phyloP scores from a whole-genome alignment of 2,888 invertebrate genomes.

The Lumbricus terrestris region DNA sequence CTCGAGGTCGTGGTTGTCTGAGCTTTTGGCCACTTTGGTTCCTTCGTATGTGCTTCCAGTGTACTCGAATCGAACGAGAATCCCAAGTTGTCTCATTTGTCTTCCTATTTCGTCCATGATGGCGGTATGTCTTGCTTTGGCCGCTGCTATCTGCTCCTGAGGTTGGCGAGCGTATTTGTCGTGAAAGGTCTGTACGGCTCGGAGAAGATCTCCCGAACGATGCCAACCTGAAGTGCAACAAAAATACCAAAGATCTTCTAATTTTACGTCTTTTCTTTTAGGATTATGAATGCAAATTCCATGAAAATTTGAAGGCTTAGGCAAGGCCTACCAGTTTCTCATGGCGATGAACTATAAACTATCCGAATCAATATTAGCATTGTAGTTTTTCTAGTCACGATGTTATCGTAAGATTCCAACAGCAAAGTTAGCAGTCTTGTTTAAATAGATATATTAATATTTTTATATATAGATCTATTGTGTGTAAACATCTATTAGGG shows the following conservation, averaged over 20 bases:
- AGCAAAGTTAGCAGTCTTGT: no score
- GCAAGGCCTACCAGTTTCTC: background rate
- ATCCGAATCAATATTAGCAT: background rate
- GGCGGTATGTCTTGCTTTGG: background rate
- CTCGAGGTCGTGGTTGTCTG: background rate
- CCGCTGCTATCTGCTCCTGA: background rate
- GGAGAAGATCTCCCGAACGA: background rate
- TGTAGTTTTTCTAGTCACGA: no score
- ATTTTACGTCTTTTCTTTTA: background rate
- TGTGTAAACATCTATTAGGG: no score
- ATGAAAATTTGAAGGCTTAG: background rate
- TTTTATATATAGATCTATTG: no score
- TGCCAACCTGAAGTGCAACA: background rate
- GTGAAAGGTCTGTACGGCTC: background rate
- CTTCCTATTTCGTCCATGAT: background rate
- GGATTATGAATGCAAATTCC: background rate
- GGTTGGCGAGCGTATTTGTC: background rate
- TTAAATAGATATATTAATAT: no score
- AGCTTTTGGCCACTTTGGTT: background rate
- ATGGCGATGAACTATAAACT: background rate
- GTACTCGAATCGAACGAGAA: background rate
- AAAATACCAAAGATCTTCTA: background rate
- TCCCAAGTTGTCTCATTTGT: background rate
- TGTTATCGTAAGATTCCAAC: no score
- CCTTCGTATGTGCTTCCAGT: conserved; percentile 5